Evolutionary conservation across 2,797 vertebrate species (phyloP), one percentile per base, ranked within the genome.

Genomic region (Cossypha dichroa): DNA sequence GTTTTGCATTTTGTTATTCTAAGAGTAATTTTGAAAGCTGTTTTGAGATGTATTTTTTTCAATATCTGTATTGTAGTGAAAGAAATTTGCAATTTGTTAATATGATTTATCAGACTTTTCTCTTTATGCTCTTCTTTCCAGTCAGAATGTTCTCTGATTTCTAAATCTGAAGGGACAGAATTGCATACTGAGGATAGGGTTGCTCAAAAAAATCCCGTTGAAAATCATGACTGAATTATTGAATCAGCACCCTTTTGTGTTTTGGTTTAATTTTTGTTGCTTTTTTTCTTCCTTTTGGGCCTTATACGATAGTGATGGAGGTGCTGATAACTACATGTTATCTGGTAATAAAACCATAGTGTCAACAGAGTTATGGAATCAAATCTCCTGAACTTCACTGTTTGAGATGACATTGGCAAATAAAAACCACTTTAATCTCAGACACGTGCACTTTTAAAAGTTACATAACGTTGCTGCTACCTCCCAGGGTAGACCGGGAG

Each of bases 401-500:
- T 43, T 81, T 48, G 55, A 85, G 45, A 45, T 56, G 13, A 45
- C 12, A 16, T 4, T 72, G 41, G 12, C 22, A 82, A 34, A 52
- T 7, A 60, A 3, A 72, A 48, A 67, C 0, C 5, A 38, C 3
- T 74, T 46, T 9, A 34, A 76, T 58, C n/a, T 62, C 51, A 82
- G 38, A 40, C 14, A 55, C 1, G 3, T 13, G 22, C 5, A 18
- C 9, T 64, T 75, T 73, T 26, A 83, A 6, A 72, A 56, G 76
- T 82, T 33, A 31, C 9, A 20, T 18, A 52, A 63, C 0, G 1
- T 31, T 67, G 3, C 25, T 67, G 17, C 28, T 31, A 4, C 49
- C 45, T 77, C 1, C 1, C 21, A 20, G 7, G 15, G 15, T 6
- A 25, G 31, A 31, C 20, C 0, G 2, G 59, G 8, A 79, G 34